Conservation (phyloP, 2,113 vertebrate genomes). For the Rhinoderma darwinii region DNA sequence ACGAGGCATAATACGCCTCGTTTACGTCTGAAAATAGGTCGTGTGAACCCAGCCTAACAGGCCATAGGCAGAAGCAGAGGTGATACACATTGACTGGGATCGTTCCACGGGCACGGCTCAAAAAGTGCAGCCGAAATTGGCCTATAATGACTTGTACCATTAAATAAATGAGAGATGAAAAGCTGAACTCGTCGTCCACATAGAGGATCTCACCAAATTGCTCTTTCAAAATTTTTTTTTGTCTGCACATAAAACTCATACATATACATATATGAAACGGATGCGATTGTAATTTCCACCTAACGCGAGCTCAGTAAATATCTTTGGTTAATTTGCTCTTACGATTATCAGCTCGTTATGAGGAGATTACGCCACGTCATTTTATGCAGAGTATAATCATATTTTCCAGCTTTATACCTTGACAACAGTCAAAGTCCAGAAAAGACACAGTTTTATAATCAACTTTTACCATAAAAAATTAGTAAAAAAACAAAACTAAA, state of each 20-base stretch:
- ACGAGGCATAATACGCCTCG: no score
- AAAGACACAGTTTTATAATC: slow-evolving; percentile 5
- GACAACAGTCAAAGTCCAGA: slow-evolving; percentile 43
- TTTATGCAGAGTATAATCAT: slow-evolving; percentile 27
- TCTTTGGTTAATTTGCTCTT: slow-evolving; percentile 6
- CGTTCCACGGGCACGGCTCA: background rate
- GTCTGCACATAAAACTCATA: background rate
- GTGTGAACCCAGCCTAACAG: no score
- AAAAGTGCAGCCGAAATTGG: background rate
- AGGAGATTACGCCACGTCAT: slow-evolving; percentile 12
- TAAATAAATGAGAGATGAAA: background rate
- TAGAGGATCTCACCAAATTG: background rate
- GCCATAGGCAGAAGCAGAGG: background rate
- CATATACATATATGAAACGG: background rate
- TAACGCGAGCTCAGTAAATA: background rate
- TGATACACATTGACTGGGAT: background rate
- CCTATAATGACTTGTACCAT: background rate
- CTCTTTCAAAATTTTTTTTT: background rate
- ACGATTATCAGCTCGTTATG: background rate
- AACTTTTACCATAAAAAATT: slow-evolving; percentile 1
- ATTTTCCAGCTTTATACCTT: slow-evolving; percentile 31
- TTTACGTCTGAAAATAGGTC: no score
- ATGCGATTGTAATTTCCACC: background rate
- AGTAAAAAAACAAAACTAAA: background rate
- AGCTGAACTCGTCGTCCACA: background rate